Evolutionary conservation across 2,888 invertebrate species (phyloP).

Genomic region (Galerucella calmariensis): DNA sequence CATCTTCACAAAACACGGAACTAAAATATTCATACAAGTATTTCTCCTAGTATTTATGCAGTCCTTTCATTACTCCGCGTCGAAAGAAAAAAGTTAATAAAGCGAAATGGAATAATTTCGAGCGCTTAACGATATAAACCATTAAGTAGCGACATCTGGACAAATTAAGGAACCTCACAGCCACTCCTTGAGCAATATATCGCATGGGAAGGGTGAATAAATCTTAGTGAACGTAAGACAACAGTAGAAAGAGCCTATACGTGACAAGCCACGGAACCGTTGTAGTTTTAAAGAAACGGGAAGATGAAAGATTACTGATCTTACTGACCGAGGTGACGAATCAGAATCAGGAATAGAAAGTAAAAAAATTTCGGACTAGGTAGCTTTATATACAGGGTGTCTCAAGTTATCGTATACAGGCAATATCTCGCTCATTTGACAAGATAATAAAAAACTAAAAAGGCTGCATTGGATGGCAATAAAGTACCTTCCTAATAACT

Average conservation of each 20-base stretch:
- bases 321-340: not conserved
- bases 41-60: not conserved
- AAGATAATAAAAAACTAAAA: too few relatives aligned
- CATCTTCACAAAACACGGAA: not conserved
- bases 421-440: too few relatives aligned
- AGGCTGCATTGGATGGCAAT: too few relatives aligned
- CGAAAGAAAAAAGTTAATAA: slow-evolving; percentile 26
- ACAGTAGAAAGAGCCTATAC: slow-evolving; percentile 18
- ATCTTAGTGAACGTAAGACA: slow-evolving; percentile 33
- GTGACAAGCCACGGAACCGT: not conserved
- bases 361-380: too few relatives aligned
- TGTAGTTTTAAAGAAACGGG: not conserved
- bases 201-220: slow-evolving; percentile 43
- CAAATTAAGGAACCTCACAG: slow-evolving; percentile 42
- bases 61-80: not conserved
- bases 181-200: slow-evolving; percentile 43
- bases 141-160: slow-evolving; percentile 39
- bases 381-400: too few relatives aligned
- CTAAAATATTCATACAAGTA: slow-evolving; percentile 12
- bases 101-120: slow-evolving; percentile 28
- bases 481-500: too few relatives aligned
- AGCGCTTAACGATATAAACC: slow-evolving; percentile 25
- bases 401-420: too few relatives aligned
- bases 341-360: not conserved
- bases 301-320: not conserved